These are phyloP conservation scores for Microplitis manilae DNA, from an alignment of 2,888 invertebrate species.

Conservation along the genomic window DNA sequence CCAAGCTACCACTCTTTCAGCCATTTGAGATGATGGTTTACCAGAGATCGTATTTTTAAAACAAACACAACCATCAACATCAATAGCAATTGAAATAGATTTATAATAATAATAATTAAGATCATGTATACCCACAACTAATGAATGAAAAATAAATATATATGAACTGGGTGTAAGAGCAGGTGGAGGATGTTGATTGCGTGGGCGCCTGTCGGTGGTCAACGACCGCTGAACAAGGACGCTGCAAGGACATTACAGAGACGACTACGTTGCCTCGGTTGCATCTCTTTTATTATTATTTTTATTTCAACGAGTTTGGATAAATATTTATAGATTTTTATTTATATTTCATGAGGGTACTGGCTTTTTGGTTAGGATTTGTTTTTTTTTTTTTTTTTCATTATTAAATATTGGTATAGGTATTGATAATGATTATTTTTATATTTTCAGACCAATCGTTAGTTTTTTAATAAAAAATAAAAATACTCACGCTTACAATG, in stretches of 20 bases:
- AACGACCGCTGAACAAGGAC: conserved; percentile 70
- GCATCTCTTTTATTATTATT: conserved; percentile 6
- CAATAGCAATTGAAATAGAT: too few species aligned
- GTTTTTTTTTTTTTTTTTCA: too few species aligned
- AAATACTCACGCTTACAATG: conserved; percentile 84
- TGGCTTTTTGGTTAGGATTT: neutral
- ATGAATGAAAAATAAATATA: too few species aligned
- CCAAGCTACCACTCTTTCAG: too few species aligned
- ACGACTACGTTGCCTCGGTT: neutral
- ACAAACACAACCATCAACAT: too few species aligned
- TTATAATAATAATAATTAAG: too few species aligned
- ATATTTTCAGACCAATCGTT: too few species aligned
- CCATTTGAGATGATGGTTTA: too few species aligned
- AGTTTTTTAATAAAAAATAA: neutral
- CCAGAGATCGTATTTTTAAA: too few species aligned
- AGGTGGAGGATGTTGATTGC: conserved; percentile 32
- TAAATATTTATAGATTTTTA: neutral
- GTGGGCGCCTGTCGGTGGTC: conserved; percentile 57
- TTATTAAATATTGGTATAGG: too few species aligned
- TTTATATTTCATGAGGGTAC: neutral
- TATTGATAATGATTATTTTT: too few species aligned
- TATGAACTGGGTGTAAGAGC: neutral
- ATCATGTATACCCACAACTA: too few species aligned
- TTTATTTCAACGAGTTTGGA: conserved; percentile 2
- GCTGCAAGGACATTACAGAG: conserved; percentile 65